Base-by-base conservation (phyloP, 2,113 vertebrate species). In the Sander vitreus region DNA sequence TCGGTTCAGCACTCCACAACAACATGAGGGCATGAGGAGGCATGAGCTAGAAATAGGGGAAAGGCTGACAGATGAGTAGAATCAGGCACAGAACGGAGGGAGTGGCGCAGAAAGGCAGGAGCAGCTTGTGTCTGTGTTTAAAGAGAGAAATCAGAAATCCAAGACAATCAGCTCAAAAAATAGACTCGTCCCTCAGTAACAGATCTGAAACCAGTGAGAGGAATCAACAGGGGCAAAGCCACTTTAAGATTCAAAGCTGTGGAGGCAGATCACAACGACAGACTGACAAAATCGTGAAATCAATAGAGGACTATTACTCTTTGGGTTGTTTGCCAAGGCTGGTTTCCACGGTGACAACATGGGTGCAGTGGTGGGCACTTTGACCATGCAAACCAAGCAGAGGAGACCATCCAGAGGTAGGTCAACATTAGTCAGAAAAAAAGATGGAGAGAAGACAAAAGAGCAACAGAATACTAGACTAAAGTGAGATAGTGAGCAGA, bases 381-480 rank as follows among this genome's bases (percentile, higher is more conserved):
- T 99, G 94, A 98, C 97, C 55, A 97, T 99, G 96, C 98, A 99
- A 94, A 98, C 97, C 87, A 99, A 97, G 95, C 97, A 99, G 96
- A 98, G 98, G 91, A 89, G 97, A 96, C 96, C 96, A 53, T 97
- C 97, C 25, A 97, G 97, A 98, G 98, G 98, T 99, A 98, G 92
- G 97, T 94, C 78, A 36, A 89, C 67, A 67, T 58, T 67, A 51
- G 33, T 63, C 65, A 68, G 60, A 58, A 57, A 39, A 63, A 70
- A 27, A 78, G 54, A 85, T 59, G 57, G 48, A 53, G 66, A 81
- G 3, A 21, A 33, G 69, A 63, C 19, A 70, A 78, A 76, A 85
- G 43, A 85, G 68, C 71, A 78, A 70, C 62, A 76, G 58, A 84
- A 67, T 64, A 50, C 48, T 39, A 12, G 64, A 75, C 43, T 36